Evolutionary conservation across 2,888 invertebrate species (phyloP), one percentile per base, ranked within the genome.

Genomic region (Pocota personata): DNA sequence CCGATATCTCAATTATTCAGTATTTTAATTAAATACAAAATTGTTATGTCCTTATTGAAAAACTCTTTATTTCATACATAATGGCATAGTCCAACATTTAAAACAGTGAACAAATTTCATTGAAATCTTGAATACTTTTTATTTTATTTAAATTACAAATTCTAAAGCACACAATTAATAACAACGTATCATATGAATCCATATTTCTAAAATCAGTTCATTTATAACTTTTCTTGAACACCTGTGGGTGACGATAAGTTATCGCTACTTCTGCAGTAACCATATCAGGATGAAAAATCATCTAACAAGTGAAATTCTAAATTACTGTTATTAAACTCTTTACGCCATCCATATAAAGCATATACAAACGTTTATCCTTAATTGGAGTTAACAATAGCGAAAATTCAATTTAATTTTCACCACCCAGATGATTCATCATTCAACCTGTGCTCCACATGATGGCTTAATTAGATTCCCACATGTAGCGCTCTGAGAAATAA

Each of bases 401-500:
- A 55, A 46, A 72, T 64, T 72, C 64, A 71, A 72, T 72, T 72
- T 46, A 46, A 57, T 57, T 48, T 30, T 27, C 27, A 2, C 46
- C 27, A 0, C 24, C 35, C 37, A 43, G 62, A 64, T 62, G 37
- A 71, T 64, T 62, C 62, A 55, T 64, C 71, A 62, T 55, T 40
- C 24, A 30, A 57, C 62, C 78, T 40, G 55, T 3, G 52, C n/a
- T 24, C 27, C 35, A n/a, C 12, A 67, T 46, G 78, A 72, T 32
- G 50, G n/a, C 72, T 79, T 79, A 79, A 72, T 79, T 72, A 57
- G 72, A 50, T 72, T 79, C 66, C 30, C 64, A 40, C 64, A 66
- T 64, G 30, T 40, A 57, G 30, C 30, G n/a, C 46, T 35, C 32
- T 14, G 12, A 16, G 58, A 50, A 72, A 58, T 72, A 72, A 79